Evolutionary conservation across 35 echinoderm and acorn worm species (phyloP).

Genomic region (Ptychodera flava): DNA sequence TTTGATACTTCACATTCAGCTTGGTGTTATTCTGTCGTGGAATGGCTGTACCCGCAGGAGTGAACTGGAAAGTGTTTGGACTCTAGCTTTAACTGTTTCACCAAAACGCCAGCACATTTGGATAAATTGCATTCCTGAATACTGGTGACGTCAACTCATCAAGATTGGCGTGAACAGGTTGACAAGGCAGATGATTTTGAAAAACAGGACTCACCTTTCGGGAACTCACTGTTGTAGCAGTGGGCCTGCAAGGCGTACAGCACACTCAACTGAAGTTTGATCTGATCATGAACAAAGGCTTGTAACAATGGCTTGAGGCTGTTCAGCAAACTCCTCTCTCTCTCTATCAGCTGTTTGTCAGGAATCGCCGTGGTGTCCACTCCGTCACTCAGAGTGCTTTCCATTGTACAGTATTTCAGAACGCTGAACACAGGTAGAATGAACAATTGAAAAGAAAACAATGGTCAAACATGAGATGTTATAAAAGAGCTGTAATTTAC

Average conservation of each 20-base stretch:
- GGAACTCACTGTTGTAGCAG: slow-evolving; percentile 71
- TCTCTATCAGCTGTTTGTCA: slow-evolving; percentile 74
- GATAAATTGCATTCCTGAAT: too few relatives aligned
- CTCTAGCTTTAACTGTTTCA: too few relatives aligned
- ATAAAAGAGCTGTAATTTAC: too few relatives aligned
- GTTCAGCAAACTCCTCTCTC: slow-evolving; percentile 67
- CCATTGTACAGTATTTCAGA: slow-evolving; percentile 65
- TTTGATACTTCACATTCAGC: too few relatives aligned
- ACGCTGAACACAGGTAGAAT: slow-evolving; percentile 41
- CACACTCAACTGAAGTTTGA: slow-evolving; percentile 66
- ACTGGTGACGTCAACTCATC: too few relatives aligned
- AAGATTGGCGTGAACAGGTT: too few relatives aligned
- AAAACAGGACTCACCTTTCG: slow-evolving; percentile 92
- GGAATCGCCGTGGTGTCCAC: slow-evolving; percentile 44
- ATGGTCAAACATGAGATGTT: too few relatives aligned
- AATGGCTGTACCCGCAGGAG: too few relatives aligned
- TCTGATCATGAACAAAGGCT: slow-evolving; percentile 86
- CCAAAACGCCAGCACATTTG: too few relatives aligned
- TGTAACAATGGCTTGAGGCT: slow-evolving; percentile 80
- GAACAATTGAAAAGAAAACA: neutral
- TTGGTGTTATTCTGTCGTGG: too few relatives aligned
- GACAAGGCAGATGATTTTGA: too few relatives aligned
- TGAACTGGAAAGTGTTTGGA: too few relatives aligned
- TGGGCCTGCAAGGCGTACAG: slow-evolving; percentile 90
- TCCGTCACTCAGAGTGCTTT: slow-evolving; percentile 59